Evolutionary conservation across 1,140 invertebrate genomes (phyloP).

Genomic region (Belonocnema kinseyi): DNA sequence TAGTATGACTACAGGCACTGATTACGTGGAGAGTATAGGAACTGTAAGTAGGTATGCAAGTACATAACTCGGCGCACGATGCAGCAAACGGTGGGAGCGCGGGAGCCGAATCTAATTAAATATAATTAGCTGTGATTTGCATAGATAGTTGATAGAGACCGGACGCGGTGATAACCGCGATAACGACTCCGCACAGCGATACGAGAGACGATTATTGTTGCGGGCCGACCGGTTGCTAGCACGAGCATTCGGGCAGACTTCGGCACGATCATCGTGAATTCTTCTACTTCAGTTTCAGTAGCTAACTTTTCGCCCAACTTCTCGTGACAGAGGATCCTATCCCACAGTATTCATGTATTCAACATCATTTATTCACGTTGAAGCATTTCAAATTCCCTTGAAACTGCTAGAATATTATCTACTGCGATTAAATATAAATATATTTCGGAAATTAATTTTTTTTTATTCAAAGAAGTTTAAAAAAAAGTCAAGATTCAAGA

Average conservation of each 20-base stretch:
- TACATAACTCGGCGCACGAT: slow-evolving; percentile 39
- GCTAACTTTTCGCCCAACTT: background rate
- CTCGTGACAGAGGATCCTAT: background rate
- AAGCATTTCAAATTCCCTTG: too few relatives aligned
- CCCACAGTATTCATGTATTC: too few relatives aligned
- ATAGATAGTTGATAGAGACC: slow-evolving; percentile 75
- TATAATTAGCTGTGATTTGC: slow-evolving; percentile 77
- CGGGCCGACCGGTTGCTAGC: slow-evolving; percentile 47
- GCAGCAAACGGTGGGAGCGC: slow-evolving; percentile 67
- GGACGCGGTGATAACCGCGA: slow-evolving; percentile 74
- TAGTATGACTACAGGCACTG: background rate
- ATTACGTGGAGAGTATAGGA: too few relatives aligned
- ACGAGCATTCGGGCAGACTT: slow-evolving; percentile 55
- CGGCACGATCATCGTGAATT: slow-evolving; percentile 66
- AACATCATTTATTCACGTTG: too few relatives aligned
- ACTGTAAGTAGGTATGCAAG: slow-evolving; percentile 12
- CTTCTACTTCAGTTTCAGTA: slow-evolving; percentile 8
- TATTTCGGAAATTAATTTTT: too few relatives aligned
- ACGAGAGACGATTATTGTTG: slow-evolving; percentile 74
- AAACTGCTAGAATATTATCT: too few relatives aligned
- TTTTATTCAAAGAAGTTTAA: too few relatives aligned
- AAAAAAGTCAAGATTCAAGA: too few relatives aligned
- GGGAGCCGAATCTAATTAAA: slow-evolving; percentile 76
- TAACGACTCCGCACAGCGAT: slow-evolving; percentile 71
- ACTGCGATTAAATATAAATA: too few relatives aligned